Conservation (phyloP, 2,113 vertebrate species). For the Boleophthalmus pectinirostris region DNA sequence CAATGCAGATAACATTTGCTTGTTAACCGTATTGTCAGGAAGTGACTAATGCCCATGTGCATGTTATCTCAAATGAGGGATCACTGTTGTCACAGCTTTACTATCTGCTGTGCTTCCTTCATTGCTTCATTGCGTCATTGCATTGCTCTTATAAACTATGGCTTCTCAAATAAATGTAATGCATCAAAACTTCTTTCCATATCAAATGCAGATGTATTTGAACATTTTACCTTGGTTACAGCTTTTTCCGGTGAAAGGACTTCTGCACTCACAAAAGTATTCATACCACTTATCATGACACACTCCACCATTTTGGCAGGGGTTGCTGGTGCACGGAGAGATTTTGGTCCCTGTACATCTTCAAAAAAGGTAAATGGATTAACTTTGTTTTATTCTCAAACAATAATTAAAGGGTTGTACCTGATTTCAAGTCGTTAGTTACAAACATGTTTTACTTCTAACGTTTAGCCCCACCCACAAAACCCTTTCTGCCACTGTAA, state of each 20-base stretch:
- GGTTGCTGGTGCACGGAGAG: conserved; percentile 57
- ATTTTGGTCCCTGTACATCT: conserved; percentile 68
- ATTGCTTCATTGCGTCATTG: too few relatives aligned
- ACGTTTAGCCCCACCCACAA: too few relatives aligned
- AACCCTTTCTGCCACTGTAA: too few relatives aligned
- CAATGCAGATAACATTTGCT: neutral
- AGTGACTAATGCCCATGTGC: neutral
- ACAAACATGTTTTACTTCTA: too few relatives aligned
- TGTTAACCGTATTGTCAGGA: neutral
- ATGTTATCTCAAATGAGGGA: neutral
- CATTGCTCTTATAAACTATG: neutral
- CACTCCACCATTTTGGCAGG: conserved; percentile 71
- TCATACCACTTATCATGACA: conserved; percentile 77
- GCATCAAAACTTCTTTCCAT: too few relatives aligned
- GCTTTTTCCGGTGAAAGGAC: conserved; percentile 66
- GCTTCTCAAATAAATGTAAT: neutral
- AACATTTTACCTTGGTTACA: conserved; percentile 70
- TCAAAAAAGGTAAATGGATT: neutral
- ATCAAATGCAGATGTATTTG: neutral
- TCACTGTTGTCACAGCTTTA: neutral
- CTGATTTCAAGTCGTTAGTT: too few relatives aligned
- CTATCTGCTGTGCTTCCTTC: too few relatives aligned
- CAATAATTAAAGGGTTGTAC: too few relatives aligned
- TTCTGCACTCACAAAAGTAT: conserved; percentile 72
- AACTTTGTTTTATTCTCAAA: neutral